Conservation (phyloP, 2,888 invertebrate genomes). For the Melanargia galathea region DNA sequence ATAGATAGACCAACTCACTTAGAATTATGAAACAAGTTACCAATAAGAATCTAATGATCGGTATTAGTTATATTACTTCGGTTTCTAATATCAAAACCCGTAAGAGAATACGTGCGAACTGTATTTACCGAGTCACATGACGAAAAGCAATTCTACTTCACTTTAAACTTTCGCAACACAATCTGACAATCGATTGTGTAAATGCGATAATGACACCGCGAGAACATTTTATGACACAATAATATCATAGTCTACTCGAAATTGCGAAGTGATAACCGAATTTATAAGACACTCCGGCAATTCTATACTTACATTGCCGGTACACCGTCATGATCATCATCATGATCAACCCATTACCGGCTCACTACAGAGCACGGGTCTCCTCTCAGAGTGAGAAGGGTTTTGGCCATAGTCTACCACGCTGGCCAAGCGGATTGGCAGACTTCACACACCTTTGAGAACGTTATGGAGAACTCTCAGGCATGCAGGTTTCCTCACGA, state of each 20-base stretch:
- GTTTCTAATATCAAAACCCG: not conserved
- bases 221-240: slow-evolving; percentile 52
- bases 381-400: no score
- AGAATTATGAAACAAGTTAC: not conserved
- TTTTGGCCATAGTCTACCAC: no score
- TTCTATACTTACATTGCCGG: slow-evolving; percentile 11
- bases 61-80: not conserved
- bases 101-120: slow-evolving; percentile 15
- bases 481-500: no score
- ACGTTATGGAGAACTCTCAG: no score
- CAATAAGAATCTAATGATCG: not conserved
- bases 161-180: slow-evolving; percentile 71
- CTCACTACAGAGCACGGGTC: no score
- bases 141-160: slow-evolving; percentile 71
- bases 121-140: slow-evolving; percentile 64
- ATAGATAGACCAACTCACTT: no score
- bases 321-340: no score
- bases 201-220: slow-evolving; percentile 65
- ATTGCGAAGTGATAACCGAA: slow-evolving; percentile 34
- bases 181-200: slow-evolving; percentile 73
- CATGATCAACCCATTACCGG: no score
- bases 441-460: no score
- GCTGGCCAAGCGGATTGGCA: no score
- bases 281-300: slow-evolving; percentile 31
- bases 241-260: slow-evolving; percentile 33